phyloP scores from a whole-genome alignment of 2,888 invertebrate species.

The Malthinus seriepunctatus region DNA sequence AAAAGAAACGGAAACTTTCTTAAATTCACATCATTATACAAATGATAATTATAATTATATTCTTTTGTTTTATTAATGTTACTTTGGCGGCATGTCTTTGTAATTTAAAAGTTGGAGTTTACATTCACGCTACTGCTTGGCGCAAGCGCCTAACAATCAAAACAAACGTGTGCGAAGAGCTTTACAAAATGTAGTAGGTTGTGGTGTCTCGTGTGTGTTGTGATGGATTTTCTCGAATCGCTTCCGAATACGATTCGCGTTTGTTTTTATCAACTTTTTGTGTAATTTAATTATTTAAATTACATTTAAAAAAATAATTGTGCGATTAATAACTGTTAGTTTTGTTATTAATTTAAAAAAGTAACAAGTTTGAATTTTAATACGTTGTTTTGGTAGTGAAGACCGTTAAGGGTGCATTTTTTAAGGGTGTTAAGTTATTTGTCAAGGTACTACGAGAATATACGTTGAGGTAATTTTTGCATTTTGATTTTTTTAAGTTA shows the following conservation, averaged over 20 bases:
- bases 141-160: conserved; percentile 16
- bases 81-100: conserved; percentile 1
- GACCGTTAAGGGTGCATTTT: conserved; percentile 1
- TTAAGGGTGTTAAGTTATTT: neutral
- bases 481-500: too few relatives aligned
- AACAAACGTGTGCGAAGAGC: conserved; percentile 14
- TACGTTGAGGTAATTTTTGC: too few relatives aligned
- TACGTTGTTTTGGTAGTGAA: neutral
- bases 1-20: too few relatives aligned
- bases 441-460: too few relatives aligned
- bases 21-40: too few relatives aligned
- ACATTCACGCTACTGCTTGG: neutral
- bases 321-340: neutral
- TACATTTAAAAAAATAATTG: neutral
- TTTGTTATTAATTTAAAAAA: neutral
- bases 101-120: neutral
- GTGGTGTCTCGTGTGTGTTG: conserved; percentile 8
- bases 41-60: too few relatives aligned
- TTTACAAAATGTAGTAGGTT: conserved; percentile 12
- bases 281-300: neutral
- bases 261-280: neutral
- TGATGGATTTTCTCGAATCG: conserved; percentile 1
- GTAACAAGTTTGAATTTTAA: neutral
- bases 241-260: neutral
- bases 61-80: neutral